Conservation (phyloP, 2,113 vertebrate genomes). For the Corynorhinus townsendii region DNA sequence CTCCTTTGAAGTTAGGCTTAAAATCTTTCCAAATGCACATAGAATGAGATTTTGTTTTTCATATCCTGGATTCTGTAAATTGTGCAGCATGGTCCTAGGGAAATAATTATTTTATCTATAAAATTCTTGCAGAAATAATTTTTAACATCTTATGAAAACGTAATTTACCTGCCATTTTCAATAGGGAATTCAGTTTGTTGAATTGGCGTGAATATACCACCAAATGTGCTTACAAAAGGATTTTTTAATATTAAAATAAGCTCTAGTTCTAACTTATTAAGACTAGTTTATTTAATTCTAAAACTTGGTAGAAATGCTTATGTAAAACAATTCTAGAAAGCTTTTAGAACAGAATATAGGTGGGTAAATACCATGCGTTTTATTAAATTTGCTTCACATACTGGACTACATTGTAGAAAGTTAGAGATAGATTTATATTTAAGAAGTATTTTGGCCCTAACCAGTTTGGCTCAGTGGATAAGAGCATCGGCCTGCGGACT, state of each 20-base stretch:
- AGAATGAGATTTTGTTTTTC: neutral
- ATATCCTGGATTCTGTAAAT: slow-evolving; percentile 1
- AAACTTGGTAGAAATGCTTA: slow-evolving; percentile 53
- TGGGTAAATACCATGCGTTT: slow-evolving; percentile 69
- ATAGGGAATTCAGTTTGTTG: slow-evolving; percentile 47
- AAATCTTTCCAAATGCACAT: neutral
- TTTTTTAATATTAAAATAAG: slow-evolving; percentile 30
- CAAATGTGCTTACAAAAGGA: slow-evolving; percentile 43
- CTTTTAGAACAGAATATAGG: slow-evolving; percentile 66
- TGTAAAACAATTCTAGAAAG: slow-evolving; percentile 51
- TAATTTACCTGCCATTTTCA: slow-evolving; percentile 69
- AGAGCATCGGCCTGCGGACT: no score
- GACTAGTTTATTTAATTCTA: slow-evolving; percentile 29
- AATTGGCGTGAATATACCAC: neutral
- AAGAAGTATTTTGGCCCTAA: neutral
- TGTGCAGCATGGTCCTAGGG: neutral
- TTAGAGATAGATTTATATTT: neutral
- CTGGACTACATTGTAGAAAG: slow-evolving; percentile 58
- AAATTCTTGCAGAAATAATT: slow-evolving; percentile 13
- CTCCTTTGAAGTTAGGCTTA: neutral
- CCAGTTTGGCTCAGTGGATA: no score
- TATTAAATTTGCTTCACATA: slow-evolving; percentile 62
- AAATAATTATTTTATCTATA: slow-evolving; percentile 33
- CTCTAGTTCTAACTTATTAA: slow-evolving; percentile 30
- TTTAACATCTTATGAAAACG: slow-evolving; percentile 5